Conservation (phyloP, 2,888 invertebrate genomes). For the Melangyna quadrimaculata region DNA sequence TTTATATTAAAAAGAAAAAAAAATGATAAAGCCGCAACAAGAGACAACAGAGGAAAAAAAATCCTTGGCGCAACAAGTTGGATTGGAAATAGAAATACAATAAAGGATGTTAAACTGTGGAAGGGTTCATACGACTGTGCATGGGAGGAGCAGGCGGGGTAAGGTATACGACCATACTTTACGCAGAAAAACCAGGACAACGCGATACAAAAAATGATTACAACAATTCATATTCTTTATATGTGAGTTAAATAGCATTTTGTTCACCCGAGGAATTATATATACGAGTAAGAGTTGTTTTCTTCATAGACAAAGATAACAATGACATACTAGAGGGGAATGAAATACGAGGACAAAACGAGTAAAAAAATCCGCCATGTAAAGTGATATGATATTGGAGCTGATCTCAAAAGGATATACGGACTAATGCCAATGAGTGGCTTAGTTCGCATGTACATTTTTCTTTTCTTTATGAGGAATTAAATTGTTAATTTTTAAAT, state of each 20-base stretch:
- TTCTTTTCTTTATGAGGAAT: background rate
- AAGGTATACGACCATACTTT: no score
- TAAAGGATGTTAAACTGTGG: slow-evolving; percentile 35
- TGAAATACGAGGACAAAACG: slow-evolving; percentile 7
- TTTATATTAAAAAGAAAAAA: background rate
- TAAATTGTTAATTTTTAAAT: background rate
- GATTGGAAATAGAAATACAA: slow-evolving; percentile 47
- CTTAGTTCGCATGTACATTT: background rate
- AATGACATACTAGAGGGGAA: background rate
- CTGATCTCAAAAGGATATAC: slow-evolving; percentile 50
- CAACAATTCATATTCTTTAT: slow-evolving; percentile 28
- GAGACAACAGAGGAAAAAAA: background rate
- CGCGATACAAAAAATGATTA: slow-evolving; percentile 24
- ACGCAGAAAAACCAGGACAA: background rate
- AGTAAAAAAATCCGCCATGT: slow-evolving; percentile 36
- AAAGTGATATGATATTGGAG: slow-evolving; percentile 58
- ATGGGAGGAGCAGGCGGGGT: background rate
- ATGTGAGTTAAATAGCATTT: slow-evolving; percentile 60
- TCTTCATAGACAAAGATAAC: slow-evolving; percentile 20
- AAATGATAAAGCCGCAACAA: slow-evolving; percentile 7
- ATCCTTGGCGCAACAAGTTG: slow-evolving; percentile 56
- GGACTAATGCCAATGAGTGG: slow-evolving; percentile 44
- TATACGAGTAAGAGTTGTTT: slow-evolving; percentile 32
- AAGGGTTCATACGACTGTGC: background rate
- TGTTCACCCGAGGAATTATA: slow-evolving; percentile 53